A percentile compares a stretch with the other conserved stretches of the same genome.
These are phyloP conservation scores for Minunthozetes semirufus DNA, from an alignment of 2,888 invertebrate species.

Conservation along the genomic window DNA sequence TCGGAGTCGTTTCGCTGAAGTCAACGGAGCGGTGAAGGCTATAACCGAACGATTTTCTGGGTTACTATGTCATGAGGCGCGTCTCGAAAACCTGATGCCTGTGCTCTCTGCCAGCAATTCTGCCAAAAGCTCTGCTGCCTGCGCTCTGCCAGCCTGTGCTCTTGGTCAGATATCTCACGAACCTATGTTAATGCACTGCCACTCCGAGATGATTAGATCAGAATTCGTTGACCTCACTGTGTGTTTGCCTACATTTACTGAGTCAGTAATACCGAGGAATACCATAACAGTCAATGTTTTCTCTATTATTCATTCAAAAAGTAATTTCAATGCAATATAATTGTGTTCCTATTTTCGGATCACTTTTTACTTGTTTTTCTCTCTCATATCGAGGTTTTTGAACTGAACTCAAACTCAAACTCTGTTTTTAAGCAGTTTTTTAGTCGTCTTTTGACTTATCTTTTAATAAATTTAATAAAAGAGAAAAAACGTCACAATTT, in stretches of 20 bases:
- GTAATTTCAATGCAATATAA: neutral
- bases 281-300: neutral
- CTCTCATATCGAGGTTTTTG: conserved; percentile 3
- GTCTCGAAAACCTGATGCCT: conserved; percentile 21
- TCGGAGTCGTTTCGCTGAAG: conserved; percentile 7
- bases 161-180: conserved; percentile 27
- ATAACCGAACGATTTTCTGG: conserved; percentile 19
- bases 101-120: neutral
- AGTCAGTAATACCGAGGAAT: neutral
- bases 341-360: neutral
- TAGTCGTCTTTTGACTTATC: conserved; percentile 9
- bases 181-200: conserved; percentile 21
- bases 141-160: neutral
- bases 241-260: neutral
- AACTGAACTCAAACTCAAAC: neutral
- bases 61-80: conserved; percentile 30
- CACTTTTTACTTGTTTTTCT: neutral
- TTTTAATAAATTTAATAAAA: neutral
- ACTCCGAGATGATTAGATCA: conserved; percentile 21
- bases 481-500: neutral
- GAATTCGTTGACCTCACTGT: conserved; percentile 8
- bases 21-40: conserved; percentile 27
- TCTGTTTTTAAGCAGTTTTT: neutral
- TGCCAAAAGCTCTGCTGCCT: too few relatives aligned
- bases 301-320: neutral